phyloP scores from a whole-genome alignment of 2,797 vertebrate species.

The Fratercula arctica region DNA sequence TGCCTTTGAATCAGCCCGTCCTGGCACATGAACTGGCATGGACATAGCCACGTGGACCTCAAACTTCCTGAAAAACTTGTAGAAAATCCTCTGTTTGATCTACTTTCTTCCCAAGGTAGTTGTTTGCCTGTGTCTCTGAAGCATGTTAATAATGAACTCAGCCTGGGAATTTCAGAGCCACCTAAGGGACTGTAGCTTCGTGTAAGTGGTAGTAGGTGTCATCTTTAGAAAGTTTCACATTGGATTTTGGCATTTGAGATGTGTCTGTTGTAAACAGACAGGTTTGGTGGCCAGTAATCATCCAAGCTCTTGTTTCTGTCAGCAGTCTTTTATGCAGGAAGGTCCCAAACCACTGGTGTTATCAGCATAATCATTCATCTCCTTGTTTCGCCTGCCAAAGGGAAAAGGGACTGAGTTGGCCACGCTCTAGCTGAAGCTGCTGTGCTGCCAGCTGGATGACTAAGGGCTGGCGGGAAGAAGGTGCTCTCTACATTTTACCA shows the following conservation, averaged over 20 bases:
- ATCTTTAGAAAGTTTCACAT: background rate
- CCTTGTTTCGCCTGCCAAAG: background rate
- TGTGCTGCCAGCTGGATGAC: conserved; percentile 41
- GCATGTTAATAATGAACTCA: background rate
- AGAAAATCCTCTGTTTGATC: background rate
- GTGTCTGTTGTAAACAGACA: background rate
- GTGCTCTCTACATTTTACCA: background rate
- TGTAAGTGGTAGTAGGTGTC: background rate
- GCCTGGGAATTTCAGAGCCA: background rate
- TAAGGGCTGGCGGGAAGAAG: conserved; percentile 10
- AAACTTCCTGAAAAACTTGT: background rate
- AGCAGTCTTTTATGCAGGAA: background rate
- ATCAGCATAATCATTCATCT: background rate
- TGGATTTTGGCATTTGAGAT: background rate
- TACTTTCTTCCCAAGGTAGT: background rate
- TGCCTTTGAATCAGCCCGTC: background rate
- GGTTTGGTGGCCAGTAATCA: background rate
- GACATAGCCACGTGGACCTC: background rate
- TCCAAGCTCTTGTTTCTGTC: background rate
- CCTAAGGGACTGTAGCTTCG: background rate
- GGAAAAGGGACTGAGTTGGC: conserved; percentile 22
- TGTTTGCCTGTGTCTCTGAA: background rate
- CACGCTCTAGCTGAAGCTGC: background rate
- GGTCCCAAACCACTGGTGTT: background rate
- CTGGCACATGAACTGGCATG: background rate